Base-by-base conservation (phyloP, 1,140 invertebrate genomes). In the Liolophura sinensis region DNA sequence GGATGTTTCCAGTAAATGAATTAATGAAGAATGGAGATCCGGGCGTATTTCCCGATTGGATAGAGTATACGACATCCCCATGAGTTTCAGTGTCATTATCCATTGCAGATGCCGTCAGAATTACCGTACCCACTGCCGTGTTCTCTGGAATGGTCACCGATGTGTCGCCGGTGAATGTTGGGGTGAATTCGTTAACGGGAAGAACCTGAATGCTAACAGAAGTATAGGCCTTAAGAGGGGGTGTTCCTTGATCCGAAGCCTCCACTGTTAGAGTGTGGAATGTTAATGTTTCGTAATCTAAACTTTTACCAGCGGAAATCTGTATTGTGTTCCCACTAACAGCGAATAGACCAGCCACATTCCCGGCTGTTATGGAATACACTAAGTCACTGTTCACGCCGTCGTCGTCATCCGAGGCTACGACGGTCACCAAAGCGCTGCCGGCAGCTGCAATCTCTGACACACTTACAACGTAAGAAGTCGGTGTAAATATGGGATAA, bases 1-100 rank as follows among this genome's bases (percentile, higher is more conserved):
- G 71, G 20, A 80, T 75, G 24, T 77, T 73, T 20, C 78, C 76
- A 12, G 70, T 73, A 51, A 76, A 73, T 18, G 73, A 62, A 49
- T 75, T 64, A 16, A 81, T 73, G 55, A 71, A 71, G 47, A 76
- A 75, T 16, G 68, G 68, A 24, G 48, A 22, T 15, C 67, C 72
- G 54, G 62, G 62, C 20, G 47, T 65, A 49, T 70, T 64, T 18
- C 57, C 67, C 25, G n/a, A 51, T 31, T 18, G 27, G 25, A 78
- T 70, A 57, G 54, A 69, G 66, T 72, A 76, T 4, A 67, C 70
- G 24, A 78, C 48, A 22, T 57, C 61, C 1, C 72, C 74, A 62
- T 70, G 64, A 12, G 46, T 50, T 4, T 71, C 77, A 24, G 55
- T 54, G 56, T 78, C 75, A 16, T 15, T 47, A 65, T 77, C 75